Percentiles rank a stretch among this genome's conserved stretches.
Conservation (phyloP, 2,888 invertebrate genomes). For the Epinotia nisella region DNA sequence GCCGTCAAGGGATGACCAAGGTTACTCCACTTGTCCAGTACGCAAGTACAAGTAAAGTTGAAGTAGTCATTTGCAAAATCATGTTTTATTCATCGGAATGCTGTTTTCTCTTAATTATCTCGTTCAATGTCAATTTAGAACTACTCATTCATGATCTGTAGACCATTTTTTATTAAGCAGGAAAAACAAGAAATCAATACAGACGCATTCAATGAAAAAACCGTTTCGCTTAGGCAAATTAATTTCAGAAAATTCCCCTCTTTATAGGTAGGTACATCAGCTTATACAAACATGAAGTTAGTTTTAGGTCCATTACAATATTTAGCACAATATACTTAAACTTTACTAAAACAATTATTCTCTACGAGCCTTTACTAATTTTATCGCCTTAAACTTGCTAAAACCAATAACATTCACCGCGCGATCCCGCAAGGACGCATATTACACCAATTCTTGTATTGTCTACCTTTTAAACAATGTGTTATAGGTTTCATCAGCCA, state of each 20-base stretch:
- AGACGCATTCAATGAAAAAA: neutral
- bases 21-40: conserved; percentile 63
- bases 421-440: conserved; percentile 18
- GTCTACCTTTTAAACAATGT: conserved; percentile 29
- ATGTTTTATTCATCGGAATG: conserved; percentile 50
- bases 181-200: conserved; percentile 1
- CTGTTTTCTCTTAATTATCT: conserved; percentile 49
- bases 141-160: neutral
- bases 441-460: conserved; percentile 10
- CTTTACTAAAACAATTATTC: conserved; percentile 14
- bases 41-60: conserved; percentile 26
- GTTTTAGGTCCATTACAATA: neutral
- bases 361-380: conserved; percentile 2
- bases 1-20: conserved; percentile 68
- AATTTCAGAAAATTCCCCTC: neutral
- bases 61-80: conserved; percentile 34
- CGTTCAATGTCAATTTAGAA: conserved; percentile 35
- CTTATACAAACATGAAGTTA: neutral
- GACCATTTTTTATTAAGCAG: conserved; percentile 14
- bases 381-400: conserved; percentile 4
- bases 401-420: conserved; percentile 20
- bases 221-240: neutral
- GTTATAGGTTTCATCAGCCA: conserved; percentile 20
- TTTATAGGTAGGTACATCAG: neutral
- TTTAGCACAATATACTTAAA: neutral